Evolutionary conservation across 2,797 vertebrate genomes (phyloP).

Genomic region (Selene dorsalis): DNA sequence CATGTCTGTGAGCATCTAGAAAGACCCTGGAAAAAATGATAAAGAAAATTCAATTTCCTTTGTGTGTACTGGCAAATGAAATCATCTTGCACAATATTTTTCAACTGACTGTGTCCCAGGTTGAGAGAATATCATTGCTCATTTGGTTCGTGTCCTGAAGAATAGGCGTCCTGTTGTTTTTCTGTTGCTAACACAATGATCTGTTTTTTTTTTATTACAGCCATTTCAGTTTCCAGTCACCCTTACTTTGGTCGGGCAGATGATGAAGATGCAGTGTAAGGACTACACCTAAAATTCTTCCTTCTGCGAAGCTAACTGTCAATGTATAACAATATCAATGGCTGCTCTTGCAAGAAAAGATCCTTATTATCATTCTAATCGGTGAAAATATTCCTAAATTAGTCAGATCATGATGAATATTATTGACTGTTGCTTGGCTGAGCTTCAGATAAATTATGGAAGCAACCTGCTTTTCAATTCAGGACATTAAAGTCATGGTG

Average conservation of each 20-base stretch:
- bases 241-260: constrained; percentile 92
- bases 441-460: constrained; percentile 44
- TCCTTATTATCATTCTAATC: constrained; percentile 32
- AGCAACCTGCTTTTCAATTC: constrained; percentile 55
- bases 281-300: constrained; percentile 24
- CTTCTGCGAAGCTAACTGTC: constrained; percentile 12
- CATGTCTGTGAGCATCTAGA: constrained; percentile 60
- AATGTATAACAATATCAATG: constrained; percentile 7
- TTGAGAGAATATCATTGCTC: constrained; percentile 71
- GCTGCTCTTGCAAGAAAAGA: not conserved
- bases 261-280: constrained; percentile 94
- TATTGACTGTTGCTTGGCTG: constrained; percentile 35
- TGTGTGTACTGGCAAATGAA: constrained; percentile 72
- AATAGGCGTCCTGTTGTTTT: constrained; percentile 51
- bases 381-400: constrained; percentile 33
- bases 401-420: constrained; percentile 19
- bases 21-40: constrained; percentile 64
- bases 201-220: constrained; percentile 76
- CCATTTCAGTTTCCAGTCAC: constrained; percentile 92
- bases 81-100: constrained; percentile 70
- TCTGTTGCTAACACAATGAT: constrained; percentile 47
- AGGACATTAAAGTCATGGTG: constrained; percentile 53
- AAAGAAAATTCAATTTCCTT: constrained; percentile 76
- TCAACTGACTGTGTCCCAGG: constrained; percentile 64
- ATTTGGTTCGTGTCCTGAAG: constrained; percentile 63